Evolutionary conservation across 1,140 invertebrate genomes (phyloP), one percentile per base, ranked within the genome.

Genomic region (Caerostris darwini): DNA sequence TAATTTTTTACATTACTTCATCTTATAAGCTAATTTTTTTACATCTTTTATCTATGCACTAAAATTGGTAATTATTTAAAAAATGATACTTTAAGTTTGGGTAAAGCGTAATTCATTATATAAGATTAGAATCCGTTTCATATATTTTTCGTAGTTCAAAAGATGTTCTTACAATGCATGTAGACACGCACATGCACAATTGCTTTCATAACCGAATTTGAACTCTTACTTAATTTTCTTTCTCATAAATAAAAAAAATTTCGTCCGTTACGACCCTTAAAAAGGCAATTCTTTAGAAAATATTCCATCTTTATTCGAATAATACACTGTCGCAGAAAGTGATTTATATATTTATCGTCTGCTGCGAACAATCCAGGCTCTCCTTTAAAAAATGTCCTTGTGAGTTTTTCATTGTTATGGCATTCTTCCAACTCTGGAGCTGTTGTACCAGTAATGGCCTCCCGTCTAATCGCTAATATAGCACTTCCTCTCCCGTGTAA

Each of bases 391-490:
- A 50, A 12, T 5, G 71, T 77, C 71, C 71, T 77, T 77, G 71
- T 50, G 34, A 77, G 8, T 77, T 77, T 34, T 77, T 50, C 10
- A 77, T 50, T 77, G 71, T 5, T 19, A 77, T 77, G 71, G 71
- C 71, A 77, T 34, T 53, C 50, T 77, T 77, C 71, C 71, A 77
- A 77, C 71, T 77, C 34, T 12, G 71, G 53, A 14, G 71, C 50
- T 77, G 50, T 77, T 77, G 71, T 64, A 64, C 12, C 5, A 14
- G 61, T 64, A 64, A 64, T 17, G 61, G 61, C 71, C 71, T 77
- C 71, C n/a, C 67, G 67, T 19, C 71, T 50, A 77, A 77, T 77
- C 8, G 71, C 71, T 77, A 77, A 77, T 77, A 77, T 77, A 77
- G 71, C 34, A 53, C 71, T 77, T 77, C 71, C 71, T 77, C 71